Percentiles rank a stretch among this genome's conserved stretches.
These are phyloP conservation scores for Cygnus buccinator DNA, from an alignment of 2,113 vertebrate genomes.

Conservation along the genomic window DNA sequence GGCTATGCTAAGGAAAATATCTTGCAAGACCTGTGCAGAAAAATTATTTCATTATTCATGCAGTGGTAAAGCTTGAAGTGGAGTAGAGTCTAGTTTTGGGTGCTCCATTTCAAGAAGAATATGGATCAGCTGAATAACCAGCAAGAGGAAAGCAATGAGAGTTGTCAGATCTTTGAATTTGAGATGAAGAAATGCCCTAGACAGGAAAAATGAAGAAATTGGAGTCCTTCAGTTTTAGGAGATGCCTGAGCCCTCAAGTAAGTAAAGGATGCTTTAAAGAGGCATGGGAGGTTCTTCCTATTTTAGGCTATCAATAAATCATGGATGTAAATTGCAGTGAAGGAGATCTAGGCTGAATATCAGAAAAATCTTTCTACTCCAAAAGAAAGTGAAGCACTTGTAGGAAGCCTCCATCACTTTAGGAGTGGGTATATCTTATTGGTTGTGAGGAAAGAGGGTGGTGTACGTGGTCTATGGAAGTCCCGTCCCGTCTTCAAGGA, in stretches of 20 bases:
- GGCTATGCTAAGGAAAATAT: background rate
- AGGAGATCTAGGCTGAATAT: accelerated
- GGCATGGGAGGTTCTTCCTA: background rate
- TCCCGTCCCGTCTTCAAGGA: background rate
- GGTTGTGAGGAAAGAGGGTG: background rate
- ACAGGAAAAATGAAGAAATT: background rate
- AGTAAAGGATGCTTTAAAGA: background rate
- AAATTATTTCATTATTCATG: background rate
- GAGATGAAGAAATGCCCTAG: accelerated
- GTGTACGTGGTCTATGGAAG: background rate
- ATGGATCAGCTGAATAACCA: background rate
- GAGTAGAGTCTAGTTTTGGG: background rate
- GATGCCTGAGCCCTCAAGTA: background rate
- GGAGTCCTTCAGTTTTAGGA: background rate
- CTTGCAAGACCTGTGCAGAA: background rate
- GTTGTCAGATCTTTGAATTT: background rate
- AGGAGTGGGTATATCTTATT: background rate
- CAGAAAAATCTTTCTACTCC: background rate
- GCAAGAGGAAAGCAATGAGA: background rate
- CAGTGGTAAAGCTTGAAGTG: background rate
- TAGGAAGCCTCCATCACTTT: background rate
- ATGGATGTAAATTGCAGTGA: background rate
- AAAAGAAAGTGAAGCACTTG: background rate
- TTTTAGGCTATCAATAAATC: background rate
- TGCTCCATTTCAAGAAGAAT: background rate